These are phyloP conservation scores for Tragulus kanchil DNA, from an alignment of 2,113 vertebrate species.

Conservation along the genomic window DNA sequence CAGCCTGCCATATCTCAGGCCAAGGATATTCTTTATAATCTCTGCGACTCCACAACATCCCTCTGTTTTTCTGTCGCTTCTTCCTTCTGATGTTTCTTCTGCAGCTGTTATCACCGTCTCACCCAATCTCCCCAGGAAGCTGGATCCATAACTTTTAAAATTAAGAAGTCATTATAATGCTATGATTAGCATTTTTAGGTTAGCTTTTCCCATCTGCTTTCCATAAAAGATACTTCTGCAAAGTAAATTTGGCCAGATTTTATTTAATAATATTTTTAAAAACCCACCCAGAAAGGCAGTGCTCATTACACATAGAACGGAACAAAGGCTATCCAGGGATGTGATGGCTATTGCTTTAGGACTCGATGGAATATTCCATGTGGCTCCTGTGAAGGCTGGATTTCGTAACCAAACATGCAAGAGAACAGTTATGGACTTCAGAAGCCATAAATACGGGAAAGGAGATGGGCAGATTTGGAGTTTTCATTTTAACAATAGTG, in stretches of 20 bases:
- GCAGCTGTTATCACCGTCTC: background rate
- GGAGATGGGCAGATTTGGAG: background rate
- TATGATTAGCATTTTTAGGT: slow-evolving; percentile 68
- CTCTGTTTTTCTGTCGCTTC: background rate
- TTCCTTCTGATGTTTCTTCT: background rate
- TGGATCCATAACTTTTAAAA: slow-evolving; percentile 59
- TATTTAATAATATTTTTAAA: slow-evolving; percentile 71
- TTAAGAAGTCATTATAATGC: slow-evolving; percentile 67
- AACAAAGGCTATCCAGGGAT: background rate
- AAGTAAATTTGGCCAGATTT: slow-evolving; percentile 67
- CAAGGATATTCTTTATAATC: background rate
- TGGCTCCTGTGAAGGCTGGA: slow-evolving; percentile 21
- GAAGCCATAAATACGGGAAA: background rate
- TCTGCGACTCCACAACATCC: background rate
- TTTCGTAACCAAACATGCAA: background rate
- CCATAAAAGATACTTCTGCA: slow-evolving; percentile 67
- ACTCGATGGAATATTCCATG: background rate
- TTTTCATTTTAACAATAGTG: background rate
- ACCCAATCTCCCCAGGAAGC: slow-evolving; percentile 3
- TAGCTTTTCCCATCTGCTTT: slow-evolving; percentile 75
- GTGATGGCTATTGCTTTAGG: background rate
- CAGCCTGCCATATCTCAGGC: rapidly evolving
- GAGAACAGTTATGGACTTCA: background rate
- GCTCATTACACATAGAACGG: background rate
- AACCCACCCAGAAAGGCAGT: background rate